phyloP scores from a whole-genome alignment of 2,113 vertebrate species.

The Scortum barcoo region DNA sequence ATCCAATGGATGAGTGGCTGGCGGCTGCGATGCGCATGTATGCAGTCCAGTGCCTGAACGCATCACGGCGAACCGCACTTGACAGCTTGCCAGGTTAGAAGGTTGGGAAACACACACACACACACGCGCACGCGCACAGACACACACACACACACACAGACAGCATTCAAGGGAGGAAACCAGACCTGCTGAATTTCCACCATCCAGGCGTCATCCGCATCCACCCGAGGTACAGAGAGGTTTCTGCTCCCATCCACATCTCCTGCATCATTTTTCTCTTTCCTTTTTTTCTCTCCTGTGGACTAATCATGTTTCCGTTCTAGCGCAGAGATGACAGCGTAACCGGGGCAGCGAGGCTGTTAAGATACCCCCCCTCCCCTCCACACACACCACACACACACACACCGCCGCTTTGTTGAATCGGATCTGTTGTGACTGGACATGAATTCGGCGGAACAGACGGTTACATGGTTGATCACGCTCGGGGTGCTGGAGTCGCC shows the following conservation, averaged over 20 bases:
- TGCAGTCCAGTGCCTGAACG: constrained; percentile 69
- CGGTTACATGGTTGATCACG: constrained; percentile 97
- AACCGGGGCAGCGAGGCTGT: constrained; percentile 55
- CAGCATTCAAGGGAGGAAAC: constrained; percentile 77
- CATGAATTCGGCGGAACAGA: constrained; percentile 98
- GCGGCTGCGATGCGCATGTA: constrained; percentile 86
- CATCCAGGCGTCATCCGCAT: constrained; percentile 86
- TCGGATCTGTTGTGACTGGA: constrained; percentile 72
- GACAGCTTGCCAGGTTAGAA: constrained; percentile 86
- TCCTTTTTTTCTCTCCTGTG: too few relatives aligned
- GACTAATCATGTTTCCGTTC: constrained; percentile 61
- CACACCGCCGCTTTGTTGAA: constrained; percentile 65
- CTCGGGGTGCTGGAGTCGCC: constrained; percentile 96
- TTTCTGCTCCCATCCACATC: constrained; percentile 65
- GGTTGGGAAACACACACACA: constrained; percentile 49
- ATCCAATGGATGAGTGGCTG: constrained; percentile 84
- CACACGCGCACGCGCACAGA: too few relatives aligned
- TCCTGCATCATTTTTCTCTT: constrained; percentile 59
- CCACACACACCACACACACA: too few relatives aligned
- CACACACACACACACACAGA: too few relatives aligned
- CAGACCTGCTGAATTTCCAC: constrained; percentile 82
- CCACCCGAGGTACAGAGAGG: constrained; percentile 72
- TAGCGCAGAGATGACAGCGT: constrained; percentile 74
- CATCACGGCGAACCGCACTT: constrained; percentile 83
- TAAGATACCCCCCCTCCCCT: constrained; percentile 52